phyloP scores from a whole-genome alignment of 2,888 invertebrate genomes.

The Polydrusus pterygomalis region DNA sequence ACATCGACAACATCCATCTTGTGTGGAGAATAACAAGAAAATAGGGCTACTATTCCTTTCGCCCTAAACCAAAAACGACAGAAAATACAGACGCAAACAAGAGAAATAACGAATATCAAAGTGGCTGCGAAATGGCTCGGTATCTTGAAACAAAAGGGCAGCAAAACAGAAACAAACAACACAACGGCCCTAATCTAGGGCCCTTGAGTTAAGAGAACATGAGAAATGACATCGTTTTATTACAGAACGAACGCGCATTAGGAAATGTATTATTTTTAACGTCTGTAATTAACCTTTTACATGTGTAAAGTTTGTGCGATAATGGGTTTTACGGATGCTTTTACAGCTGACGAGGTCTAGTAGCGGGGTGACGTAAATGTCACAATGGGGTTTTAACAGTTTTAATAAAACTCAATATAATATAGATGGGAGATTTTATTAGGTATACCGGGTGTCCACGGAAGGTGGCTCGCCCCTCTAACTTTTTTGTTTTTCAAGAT shows the following conservation, averaged over 20 bases:
- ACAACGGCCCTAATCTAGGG: slow-evolving; percentile 19
- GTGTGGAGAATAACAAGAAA: not conserved
- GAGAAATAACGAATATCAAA: slow-evolving; percentile 31
- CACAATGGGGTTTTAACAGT: no score
- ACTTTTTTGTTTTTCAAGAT: no score
- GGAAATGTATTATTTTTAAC: slow-evolving; percentile 2
- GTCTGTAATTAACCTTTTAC: slow-evolving; percentile 1
- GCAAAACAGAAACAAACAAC: slow-evolving; percentile 35
- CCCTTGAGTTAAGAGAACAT: slow-evolving; percentile 14
- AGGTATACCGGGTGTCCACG: no score
- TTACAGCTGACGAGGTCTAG: no score
- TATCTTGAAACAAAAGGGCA: slow-evolving; percentile 41
- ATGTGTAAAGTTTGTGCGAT: not conserved
- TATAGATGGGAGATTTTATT: no score
- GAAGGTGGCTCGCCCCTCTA: no score
- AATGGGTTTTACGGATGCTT: not conserved
- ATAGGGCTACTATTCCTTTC: not conserved
- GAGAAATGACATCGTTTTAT: slow-evolving; percentile 14
- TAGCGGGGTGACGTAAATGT: no score
- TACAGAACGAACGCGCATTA: not conserved
- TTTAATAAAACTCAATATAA: no score
- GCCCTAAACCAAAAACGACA: slow-evolving; percentile 3
- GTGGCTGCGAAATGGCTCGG: slow-evolving; percentile 28
- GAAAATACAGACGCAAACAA: slow-evolving; percentile 12
- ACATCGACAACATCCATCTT: not conserved